A percentile compares a stretch with the other conserved stretches of the same genome.
Evolutionary conservation across 37 sponge, comb jelly and placozoan genomes (phyloP).

Genomic region (Axinella damicornis): DNA sequence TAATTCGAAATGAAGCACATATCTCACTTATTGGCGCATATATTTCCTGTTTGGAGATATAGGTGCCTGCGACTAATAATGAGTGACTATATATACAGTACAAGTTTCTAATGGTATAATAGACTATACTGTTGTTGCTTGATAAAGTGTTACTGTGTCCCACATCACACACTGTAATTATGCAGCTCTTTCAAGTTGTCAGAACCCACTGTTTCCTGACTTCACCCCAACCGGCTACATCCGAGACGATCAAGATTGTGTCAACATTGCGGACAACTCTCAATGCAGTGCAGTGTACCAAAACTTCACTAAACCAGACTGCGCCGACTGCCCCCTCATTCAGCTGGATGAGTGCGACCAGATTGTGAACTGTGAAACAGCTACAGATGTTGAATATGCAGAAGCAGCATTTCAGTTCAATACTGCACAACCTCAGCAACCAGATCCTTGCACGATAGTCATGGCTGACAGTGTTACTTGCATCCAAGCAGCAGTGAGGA

Average conservation of each 20-base stretch:
- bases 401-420: slow-evolving; percentile 14
- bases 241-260: background rate
- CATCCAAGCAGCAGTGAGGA: background rate
- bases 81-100: too few species aligned
- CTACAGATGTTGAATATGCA: slow-evolving; percentile 1
- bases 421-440: background rate
- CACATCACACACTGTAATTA: too few species aligned
- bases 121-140: too few species aligned
- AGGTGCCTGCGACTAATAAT: too few species aligned
- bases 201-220: background rate
- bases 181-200: background rate
- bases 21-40: too few species aligned
- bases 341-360: background rate
- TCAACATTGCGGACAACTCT: background rate
- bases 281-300: background rate
- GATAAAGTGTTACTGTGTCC: too few species aligned
- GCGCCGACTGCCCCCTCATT: background rate
- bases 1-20: too few species aligned
- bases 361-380: slow-evolving; percentile 1
- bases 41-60: too few species aligned
- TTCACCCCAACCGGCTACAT: slow-evolving; percentile 4
- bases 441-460: background rate
- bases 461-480: background rate
- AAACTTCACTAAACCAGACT: background rate
- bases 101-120: too few species aligned